Base-by-base conservation (phyloP, 2,797 vertebrate genomes). In the Ctenopoma kingsleyae region DNA sequence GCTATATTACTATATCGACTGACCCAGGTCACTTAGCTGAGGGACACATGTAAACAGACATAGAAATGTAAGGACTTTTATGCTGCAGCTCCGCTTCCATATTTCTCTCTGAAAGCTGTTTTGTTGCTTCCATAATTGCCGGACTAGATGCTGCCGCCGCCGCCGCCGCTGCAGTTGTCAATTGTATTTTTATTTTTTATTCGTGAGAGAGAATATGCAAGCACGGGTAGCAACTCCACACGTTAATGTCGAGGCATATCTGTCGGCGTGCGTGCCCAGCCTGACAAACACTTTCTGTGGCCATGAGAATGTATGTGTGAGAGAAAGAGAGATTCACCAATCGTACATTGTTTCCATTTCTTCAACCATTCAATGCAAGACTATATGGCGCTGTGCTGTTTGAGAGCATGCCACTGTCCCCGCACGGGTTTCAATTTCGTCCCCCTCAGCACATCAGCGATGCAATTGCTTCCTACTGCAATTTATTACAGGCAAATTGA, bases 401-500 rank as follows among this genome's bases (percentile, higher is more conserved):
- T 83, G 81, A 85, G 87, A 74, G 76, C 23, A 53, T 35, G 86
- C 86, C 81, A 67, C 76, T 54, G 82, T 90, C 87, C 78, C 84
- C 35, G 57, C 80, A 67, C 8, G 56, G 76, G 85, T 84, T 93
- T 91, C 85, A 78, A 86, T 94, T 94, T 92, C 91, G 87, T 78
- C 84, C 69, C 81, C 77, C 83, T 91, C 91, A 88, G 91, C 93
- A 93, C 87, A 86, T 91, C 78, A 40, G 75, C 74, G 25, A 71
- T 13, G 59, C 84, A 71, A 90, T 87, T 87, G 79, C 87, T 91
- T 92, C 90, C 89, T 79, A 55, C 87, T 81, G 86, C 83, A 82
- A 89, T 91, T 90, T 92, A 93, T 91, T 88, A 89, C 66, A 25
- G 83, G 75, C 56, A 81, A 90, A 90, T 87, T 82, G 85, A 87